phyloP scores from a whole-genome alignment of 1,140 invertebrate species.

The Drosophila ficusphila region DNA sequence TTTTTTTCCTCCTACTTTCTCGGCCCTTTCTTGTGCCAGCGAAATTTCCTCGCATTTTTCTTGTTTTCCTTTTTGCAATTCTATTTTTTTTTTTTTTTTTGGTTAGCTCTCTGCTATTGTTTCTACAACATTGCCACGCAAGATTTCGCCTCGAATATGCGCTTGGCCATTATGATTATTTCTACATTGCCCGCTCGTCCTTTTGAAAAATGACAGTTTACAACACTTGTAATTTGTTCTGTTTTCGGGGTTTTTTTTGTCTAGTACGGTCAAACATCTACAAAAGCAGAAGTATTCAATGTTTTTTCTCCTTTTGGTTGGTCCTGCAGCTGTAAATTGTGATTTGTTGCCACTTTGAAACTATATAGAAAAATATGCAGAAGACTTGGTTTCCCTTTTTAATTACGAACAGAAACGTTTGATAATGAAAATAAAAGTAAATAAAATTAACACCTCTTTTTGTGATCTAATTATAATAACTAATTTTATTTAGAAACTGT shows the following conservation, averaged over 20 bases:
- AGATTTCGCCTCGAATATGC: slow-evolving; percentile 79
- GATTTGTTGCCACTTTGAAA: slow-evolving; percentile 51
- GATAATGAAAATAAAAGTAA: too few species aligned
- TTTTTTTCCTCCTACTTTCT: slow-evolving; percentile 54
- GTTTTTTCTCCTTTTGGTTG: background rate
- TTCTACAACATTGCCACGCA: slow-evolving; percentile 72
- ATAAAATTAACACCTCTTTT: too few species aligned
- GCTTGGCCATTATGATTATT: slow-evolving; percentile 78
- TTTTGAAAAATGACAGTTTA: slow-evolving; percentile 82
- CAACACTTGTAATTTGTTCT: slow-evolving; percentile 81
- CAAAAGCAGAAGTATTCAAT: background rate
- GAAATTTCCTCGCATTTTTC: slow-evolving; percentile 76
- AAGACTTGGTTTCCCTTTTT: background rate
- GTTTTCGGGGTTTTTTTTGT: slow-evolving; percentile 7
- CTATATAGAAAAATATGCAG: background rate
- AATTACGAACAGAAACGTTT: background rate
- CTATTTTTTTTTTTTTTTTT: slow-evolving; percentile 32
- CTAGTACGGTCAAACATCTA: slow-evolving; percentile 5
- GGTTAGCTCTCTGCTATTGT: slow-evolving; percentile 55
- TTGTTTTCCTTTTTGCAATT: slow-evolving; percentile 53
- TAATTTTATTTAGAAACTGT: too few species aligned
- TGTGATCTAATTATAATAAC: too few species aligned
- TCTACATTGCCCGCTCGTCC: slow-evolving; percentile 55
- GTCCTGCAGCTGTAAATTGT: slow-evolving; percentile 50
- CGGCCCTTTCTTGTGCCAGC: slow-evolving; percentile 62